Base-by-base conservation (phyloP, 1,140 invertebrate species). In the Calliopsis andreniformis region DNA sequence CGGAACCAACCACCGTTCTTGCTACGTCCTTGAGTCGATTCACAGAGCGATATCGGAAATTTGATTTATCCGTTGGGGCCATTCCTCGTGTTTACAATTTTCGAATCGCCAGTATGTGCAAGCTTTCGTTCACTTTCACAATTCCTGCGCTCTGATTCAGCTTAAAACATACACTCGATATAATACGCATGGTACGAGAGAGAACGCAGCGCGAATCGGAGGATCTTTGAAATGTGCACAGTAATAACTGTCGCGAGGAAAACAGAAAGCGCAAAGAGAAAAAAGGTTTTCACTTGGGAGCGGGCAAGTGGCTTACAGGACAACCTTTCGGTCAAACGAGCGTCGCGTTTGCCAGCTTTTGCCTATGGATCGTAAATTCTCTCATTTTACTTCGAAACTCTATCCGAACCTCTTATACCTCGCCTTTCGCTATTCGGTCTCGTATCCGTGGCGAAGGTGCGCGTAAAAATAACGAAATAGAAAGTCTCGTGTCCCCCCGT, bases 391-490 rank as follows among this genome's bases (percentile, higher is more conserved):
- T 42, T 43, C 43, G 56, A 25, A 3, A 3, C 23, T n/a, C 53
- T 61, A 68, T 47, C 45, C 56, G 35, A 14, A 55, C 63, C 25
- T 61, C 43, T 45, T 69, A n/a, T 76, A 59, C 23, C 12, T 45
- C 61, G 66, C 78, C 71, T 67, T 56, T 75, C 53, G 58, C 62
- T 80, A 30, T 53, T 39, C 42, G 42, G 58, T n/a, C 10, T 58
- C 62, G 42, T 62, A 35, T 47, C 58, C 53, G 20, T 58, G 20
- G 12, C 58, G 58, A 25, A 20, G 16, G 6, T 28, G 43, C 20
- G 25, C 71, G 35, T 83, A 83, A 85, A 85, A 86, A 85, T 83
- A 47, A 55, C 83, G 64, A 86, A 85, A 83, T 80, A 80, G 73
- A 83, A 83, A 80, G 81, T 83, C 28, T n/a, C n/a, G n/a, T n/a